Percentiles rank a stretch among this genome's conserved stretches.
Conservation (phyloP, 1,140 invertebrate species). For the Tigriopus japonicus region DNA sequence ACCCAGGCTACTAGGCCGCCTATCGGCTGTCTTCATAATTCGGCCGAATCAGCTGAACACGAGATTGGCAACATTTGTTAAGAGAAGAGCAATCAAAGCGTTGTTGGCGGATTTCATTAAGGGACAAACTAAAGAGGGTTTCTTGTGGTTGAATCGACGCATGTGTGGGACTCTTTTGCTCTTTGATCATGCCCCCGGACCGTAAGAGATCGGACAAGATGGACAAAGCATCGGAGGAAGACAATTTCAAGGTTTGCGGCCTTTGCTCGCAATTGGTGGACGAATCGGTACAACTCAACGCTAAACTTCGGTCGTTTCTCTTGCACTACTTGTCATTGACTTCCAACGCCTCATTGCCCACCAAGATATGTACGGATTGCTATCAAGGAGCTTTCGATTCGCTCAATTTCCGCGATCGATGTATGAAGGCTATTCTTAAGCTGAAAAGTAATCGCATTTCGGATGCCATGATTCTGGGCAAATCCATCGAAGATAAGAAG, state of each 20-base stretch:
- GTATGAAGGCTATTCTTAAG: background rate
- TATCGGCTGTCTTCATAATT: no score
- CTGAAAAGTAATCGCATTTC: background rate
- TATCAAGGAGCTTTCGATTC: background rate
- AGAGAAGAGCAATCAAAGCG: no score
- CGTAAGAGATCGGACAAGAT: no score
- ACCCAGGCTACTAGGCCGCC: no score
- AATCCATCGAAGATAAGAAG: no score
- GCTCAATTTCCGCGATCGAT: background rate
- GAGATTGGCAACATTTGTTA: no score
- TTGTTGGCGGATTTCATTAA: no score
- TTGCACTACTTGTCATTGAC: background rate
- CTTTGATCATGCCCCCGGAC: no score
- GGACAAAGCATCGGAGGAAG: background rate
- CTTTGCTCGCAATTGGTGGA: slow-evolving; percentile 13
- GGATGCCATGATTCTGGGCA: background rate
- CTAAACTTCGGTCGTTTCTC: background rate
- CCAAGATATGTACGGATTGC: slow-evolving; percentile 9
- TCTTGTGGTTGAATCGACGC: no score
- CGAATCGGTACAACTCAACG: background rate
- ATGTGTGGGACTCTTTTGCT: no score
- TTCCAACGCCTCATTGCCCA: background rate
- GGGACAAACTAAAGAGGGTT: no score
- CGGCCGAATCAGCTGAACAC: no score
- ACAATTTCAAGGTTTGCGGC: slow-evolving; percentile 10